Conservation (phyloP, 2,888 invertebrate species). For the Neoascia interrupta region DNA sequence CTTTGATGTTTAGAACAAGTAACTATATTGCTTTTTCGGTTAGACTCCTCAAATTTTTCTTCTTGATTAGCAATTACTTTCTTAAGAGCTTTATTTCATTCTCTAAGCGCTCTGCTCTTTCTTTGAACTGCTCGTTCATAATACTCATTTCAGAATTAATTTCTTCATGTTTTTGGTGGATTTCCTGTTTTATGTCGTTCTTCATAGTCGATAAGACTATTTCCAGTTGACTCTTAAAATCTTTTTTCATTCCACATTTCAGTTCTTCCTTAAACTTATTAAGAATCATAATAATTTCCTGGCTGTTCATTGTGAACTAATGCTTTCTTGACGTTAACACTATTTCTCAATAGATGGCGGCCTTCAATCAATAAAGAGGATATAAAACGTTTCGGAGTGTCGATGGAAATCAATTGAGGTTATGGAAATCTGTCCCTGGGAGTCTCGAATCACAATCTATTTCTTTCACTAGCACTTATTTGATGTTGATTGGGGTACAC, state of each 20-base stretch:
- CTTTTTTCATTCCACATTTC: not conserved
- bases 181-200: not conserved
- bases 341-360: too few species aligned
- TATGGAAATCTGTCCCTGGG: too few species aligned
- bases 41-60: too few species aligned
- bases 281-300: constrained; percentile 3
- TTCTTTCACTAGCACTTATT: too few species aligned
- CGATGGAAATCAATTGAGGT: too few species aligned
- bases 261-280: constrained; percentile 1
- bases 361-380: too few species aligned
- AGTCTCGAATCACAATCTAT: too few species aligned
- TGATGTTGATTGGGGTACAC: too few species aligned
- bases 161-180: not conserved
- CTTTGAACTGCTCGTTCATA: not conserved
- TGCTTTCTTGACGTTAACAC: too few species aligned
- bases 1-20: not conserved
- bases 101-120: not conserved
- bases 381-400: too few species aligned
- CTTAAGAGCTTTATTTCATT: constrained; percentile 9
- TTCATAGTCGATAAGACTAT: not conserved
- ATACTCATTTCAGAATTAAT: not conserved
- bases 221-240: not conserved
- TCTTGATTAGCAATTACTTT: too few species aligned
- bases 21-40: too few species aligned
- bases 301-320: constrained; percentile 1